Evolutionary conservation across 2,888 invertebrate genomes (phyloP).

Genomic region (Vandiemenella viatica): DNA sequence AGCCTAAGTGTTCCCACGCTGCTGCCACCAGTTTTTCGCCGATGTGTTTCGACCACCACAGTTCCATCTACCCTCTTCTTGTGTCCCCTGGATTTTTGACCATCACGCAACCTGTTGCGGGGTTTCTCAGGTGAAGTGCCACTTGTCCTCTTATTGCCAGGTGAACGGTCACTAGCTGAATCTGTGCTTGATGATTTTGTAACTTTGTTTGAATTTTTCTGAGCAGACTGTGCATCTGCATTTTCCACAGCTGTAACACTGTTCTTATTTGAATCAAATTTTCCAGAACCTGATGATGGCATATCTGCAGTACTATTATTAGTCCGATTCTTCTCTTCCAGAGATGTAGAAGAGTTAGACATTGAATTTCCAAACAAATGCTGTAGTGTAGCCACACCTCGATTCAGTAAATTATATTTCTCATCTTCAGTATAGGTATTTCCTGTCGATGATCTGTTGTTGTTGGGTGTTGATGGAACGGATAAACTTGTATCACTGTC

Average conservation of each 20-base stretch:
- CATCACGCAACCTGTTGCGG: too few relatives aligned
- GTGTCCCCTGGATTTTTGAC: constrained; percentile 1
- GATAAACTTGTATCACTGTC: constrained; percentile 3
- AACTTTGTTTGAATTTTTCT: neutral
- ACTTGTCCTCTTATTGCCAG: neutral
- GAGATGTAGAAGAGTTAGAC: constrained; percentile 2
- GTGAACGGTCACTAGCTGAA: neutral
- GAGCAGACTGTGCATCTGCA: neutral
- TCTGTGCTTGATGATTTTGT: neutral
- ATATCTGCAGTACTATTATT: too few relatives aligned
- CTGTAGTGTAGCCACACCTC: constrained; percentile 13
- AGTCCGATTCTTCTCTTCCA: constrained; percentile 1
- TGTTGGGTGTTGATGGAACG: constrained; percentile 6
- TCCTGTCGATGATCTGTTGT: constrained; percentile 1
- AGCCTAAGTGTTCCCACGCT: constrained; percentile 7
- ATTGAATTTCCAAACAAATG: constrained; percentile 11
- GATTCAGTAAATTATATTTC: constrained; percentile 3
- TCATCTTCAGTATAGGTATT: constrained; percentile 4
- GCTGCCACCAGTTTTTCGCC: constrained; percentile 1
- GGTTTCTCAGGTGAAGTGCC: neutral
- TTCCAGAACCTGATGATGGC: too few relatives aligned
- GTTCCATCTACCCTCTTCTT: neutral
- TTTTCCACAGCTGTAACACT: neutral
- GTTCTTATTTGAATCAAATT: too few relatives aligned
- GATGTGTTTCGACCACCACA: neutral